A percentile compares a stretch with the other conserved stretches of the same genome.
phyloP scores from a whole-genome alignment of 2,888 invertebrate species.

The Rhodophaea formosa region DNA sequence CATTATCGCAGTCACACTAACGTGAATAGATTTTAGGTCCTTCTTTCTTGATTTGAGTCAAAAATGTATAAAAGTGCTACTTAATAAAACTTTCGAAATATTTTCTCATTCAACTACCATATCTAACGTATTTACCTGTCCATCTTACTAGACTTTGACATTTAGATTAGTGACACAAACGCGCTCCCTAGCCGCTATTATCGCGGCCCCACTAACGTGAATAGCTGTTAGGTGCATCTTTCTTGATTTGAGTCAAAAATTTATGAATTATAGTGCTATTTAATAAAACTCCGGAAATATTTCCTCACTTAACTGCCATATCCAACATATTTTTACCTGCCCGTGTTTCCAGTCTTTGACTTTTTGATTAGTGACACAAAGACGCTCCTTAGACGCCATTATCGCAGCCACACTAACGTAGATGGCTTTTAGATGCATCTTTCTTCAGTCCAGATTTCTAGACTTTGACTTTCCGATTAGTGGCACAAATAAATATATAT shows the following conservation, averaged over 20 bases:
- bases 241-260: constrained; percentile 9
- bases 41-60: too few species aligned
- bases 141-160: constrained; percentile 5
- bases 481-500: constrained; percentile 28
- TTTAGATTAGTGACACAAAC: constrained; percentile 28
- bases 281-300: too few species aligned
- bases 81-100: too few species aligned
- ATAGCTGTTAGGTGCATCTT: constrained; percentile 13
- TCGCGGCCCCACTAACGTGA: constrained; percentile 22
- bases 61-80: too few species aligned
- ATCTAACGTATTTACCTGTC: background rate
- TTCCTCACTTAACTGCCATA: background rate
- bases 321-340: background rate
- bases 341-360: constrained; percentile 3
- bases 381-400: constrained; percentile 23
- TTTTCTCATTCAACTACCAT: background rate
- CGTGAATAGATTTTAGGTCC: too few species aligned
- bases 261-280: too few species aligned
- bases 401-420: constrained; percentile 23
- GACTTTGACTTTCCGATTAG: constrained; percentile 25
- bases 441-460: background rate
- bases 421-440: constrained; percentile 15
- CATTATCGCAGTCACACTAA: too few species aligned
- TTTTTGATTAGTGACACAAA: constrained; percentile 28
- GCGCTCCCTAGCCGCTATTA: constrained; percentile 24